These are phyloP conservation scores for Xylocampa areola DNA, from an alignment of 2,888 invertebrate genomes.

Conservation along the genomic window DNA sequence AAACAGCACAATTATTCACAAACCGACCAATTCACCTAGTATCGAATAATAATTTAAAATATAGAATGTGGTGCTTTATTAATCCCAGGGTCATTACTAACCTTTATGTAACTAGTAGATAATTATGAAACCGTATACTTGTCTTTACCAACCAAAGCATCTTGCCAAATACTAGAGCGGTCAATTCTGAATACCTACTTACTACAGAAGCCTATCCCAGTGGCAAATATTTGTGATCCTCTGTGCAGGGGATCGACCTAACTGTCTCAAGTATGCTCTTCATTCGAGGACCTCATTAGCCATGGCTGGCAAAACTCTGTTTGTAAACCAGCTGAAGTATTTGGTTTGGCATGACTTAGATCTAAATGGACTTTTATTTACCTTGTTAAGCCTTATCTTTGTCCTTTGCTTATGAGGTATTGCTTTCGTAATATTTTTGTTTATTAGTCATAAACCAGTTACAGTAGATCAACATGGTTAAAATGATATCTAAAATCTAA, in stretches of 20 bases:
- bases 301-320: constrained; percentile 53
- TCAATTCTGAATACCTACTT: constrained; percentile 14
- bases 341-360: constrained; percentile 39
- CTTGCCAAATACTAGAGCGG: constrained; percentile 6
- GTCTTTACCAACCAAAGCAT: not conserved
- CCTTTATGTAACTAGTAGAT: too few species aligned
- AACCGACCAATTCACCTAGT: too few species aligned
- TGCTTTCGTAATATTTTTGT: constrained; percentile 3
- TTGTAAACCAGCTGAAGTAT: constrained; percentile 40
- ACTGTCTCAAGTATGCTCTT: constrained; percentile 57
- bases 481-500: too few species aligned
- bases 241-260: constrained; percentile 54
- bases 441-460: too few species aligned
- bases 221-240: constrained; percentile 61
- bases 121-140: not conserved
- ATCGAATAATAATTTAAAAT: too few species aligned
- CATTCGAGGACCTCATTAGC: constrained; percentile 60
- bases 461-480: too few species aligned
- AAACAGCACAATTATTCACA: too few species aligned
- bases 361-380: constrained; percentile 47
- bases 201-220: constrained; percentile 39
- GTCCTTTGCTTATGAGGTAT: constrained; percentile 1
- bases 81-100: too few species aligned
- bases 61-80: too few species aligned
- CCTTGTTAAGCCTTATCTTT: constrained; percentile 28